phyloP scores from a whole-genome alignment of 2,797 vertebrate species.

The Sebastes goodei region DNA sequence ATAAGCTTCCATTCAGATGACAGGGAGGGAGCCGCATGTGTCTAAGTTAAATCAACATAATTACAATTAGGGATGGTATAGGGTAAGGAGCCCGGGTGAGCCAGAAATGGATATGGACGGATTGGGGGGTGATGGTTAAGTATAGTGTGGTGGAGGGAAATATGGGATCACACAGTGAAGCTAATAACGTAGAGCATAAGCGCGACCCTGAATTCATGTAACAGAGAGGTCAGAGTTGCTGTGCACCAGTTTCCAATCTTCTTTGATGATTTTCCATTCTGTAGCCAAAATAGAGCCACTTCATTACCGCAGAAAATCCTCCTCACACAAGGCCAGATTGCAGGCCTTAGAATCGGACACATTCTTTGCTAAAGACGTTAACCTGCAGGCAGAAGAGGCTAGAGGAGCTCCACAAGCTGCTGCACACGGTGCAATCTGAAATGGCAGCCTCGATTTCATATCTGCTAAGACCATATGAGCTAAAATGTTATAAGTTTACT shows the following conservation, averaged over 20 bases:
- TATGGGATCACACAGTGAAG: slow-evolving; percentile 55
- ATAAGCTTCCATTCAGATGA: slow-evolving; percentile 93
- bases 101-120: slow-evolving; percentile 72
- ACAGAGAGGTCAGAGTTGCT: slow-evolving; percentile 41
- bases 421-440: not conserved
- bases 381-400: not conserved
- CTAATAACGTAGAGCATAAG: slow-evolving; percentile 56
- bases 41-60: slow-evolving; percentile 99
- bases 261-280: slow-evolving; percentile 23
- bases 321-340: not conserved
- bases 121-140: slow-evolving; percentile 68
- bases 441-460: not conserved
- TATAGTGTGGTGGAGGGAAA: slow-evolving; percentile 46
- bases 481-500: not conserved
- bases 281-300: slow-evolving; percentile 11
- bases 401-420: not conserved
- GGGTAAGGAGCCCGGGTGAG: slow-evolving; percentile 77
- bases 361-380: not conserved
- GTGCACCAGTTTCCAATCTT: not conserved
- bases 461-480: not conserved
- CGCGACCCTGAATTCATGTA: slow-evolving; percentile 22
- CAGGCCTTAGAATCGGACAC: not conserved
- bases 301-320: slow-evolving; percentile 24
- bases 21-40: slow-evolving; percentile 88
- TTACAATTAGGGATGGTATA: slow-evolving; percentile 94